Percentiles rank a stretch among this genome's conserved stretches.
Evolutionary conservation across 2,113 vertebrate species (phyloP).

Genomic region (Bubalus kerabau): DNA sequence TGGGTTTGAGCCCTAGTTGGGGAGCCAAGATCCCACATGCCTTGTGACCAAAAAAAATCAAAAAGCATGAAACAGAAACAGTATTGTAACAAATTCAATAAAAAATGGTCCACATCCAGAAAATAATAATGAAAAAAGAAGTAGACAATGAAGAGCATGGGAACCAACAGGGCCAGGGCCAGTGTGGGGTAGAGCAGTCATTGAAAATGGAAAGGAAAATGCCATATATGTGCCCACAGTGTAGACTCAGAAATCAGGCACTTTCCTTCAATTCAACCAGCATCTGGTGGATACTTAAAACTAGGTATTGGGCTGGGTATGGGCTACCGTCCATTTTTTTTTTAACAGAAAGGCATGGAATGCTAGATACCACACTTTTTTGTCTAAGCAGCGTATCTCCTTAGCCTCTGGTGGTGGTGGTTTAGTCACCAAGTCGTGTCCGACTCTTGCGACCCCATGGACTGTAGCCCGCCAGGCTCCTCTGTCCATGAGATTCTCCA

Average conservation of each 20-base stretch:
- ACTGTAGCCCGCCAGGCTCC: neutral
- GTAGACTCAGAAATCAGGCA: neutral
- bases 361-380: neutral
- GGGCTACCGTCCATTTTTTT: neutral
- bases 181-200: too few species aligned
- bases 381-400: neutral
- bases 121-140: neutral
- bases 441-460: neutral
- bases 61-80: neutral
- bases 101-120: neutral
- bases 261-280: accelerated
- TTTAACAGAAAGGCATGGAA: accelerated
- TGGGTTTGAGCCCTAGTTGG: neutral
- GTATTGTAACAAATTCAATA: neutral
- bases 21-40: neutral
- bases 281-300: neutral
- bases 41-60: neutral
- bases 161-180: neutral
- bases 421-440: neutral
- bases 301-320: accelerated
- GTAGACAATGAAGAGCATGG: neutral
- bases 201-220: neutral
- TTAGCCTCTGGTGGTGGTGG: neutral
- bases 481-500: neutral
- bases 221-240: accelerated